Evolutionary conservation across 2,113 vertebrate genomes (phyloP), one percentile per base, ranked within the genome.

Genomic region (Corythaeola cristata): DNA sequence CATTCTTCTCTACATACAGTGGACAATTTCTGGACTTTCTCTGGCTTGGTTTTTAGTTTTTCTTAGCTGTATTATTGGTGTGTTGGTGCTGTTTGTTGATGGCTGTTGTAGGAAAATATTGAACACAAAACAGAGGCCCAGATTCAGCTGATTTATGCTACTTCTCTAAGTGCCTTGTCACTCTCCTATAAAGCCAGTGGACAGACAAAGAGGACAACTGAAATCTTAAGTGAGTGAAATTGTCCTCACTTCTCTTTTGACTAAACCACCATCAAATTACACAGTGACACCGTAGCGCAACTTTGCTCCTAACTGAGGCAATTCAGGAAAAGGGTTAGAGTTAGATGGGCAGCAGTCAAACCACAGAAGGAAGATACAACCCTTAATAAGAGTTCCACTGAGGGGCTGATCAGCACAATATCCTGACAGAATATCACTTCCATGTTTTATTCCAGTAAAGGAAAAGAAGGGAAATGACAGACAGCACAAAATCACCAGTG

Each of bases 231-330:
- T 18, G 60, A 68, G 52, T 71, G 64, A 93, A 87, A 87, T 89
- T 91, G 52, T 75, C 91, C 60, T 92, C 39, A 87, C 44, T 96
- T 95, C 93, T 95, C 80, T 94, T 95, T 84, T 78, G 69, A 86
- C 32, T 81, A 91, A 95, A 81, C 73, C 86, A 94, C 66, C 56
- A 75, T 44, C 69, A 92, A 90, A 91, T 78, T 72, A 64, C 60
- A 50, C 1, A 64, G 84, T 39, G 41, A 96, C 26, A 27, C 35
- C 18, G 0, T 27, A 96, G 52, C 0, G 3, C 68, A 92, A 71
- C 37, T 1, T 0, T 74, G 18, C 63, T 90, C 52, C 64, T 88
- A 67, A 62, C 63, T 74, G 73, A 87, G 60, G 76, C 60, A 92
- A 64, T 85, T 94, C 84, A 92, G 89, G 95, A 89, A 93, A 93